Evolutionary conservation across 37 sponge, comb jelly and placozoan species (phyloP).

Genomic region (Geodia barretti): DNA sequence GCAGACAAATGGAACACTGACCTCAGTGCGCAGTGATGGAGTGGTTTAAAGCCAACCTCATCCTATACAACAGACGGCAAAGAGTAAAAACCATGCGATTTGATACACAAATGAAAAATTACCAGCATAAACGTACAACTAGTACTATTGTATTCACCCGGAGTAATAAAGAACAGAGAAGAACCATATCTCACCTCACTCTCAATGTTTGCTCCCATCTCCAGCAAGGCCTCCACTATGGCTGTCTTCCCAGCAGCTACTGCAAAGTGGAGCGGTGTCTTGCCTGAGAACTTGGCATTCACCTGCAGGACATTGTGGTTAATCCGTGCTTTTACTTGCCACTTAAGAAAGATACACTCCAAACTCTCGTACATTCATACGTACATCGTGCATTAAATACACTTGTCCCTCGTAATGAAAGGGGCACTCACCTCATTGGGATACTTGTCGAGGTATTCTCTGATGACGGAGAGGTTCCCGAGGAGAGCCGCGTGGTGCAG

Average conservation of each 20-base stretch:
- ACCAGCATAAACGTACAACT: too few species aligned
- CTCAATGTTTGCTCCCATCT: not conserved
- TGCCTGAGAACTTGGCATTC: not conserved
- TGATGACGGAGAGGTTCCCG: not conserved
- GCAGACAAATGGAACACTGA: not conserved
- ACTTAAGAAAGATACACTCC: too few species aligned
- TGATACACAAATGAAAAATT: not conserved
- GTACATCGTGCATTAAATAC: too few species aligned
- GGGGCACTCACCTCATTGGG: conserved; percentile 16
- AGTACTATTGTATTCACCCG: too few species aligned
- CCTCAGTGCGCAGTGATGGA: conserved; percentile 12
- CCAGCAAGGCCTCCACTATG: not conserved
- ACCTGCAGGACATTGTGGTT: too few species aligned
- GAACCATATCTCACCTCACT: not conserved
- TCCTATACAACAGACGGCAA: not conserved
- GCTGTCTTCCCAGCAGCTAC: not conserved
- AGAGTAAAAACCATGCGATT: not conserved
- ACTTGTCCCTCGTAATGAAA: too few species aligned
- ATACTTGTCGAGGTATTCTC: conserved; percentile 11
- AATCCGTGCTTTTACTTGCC: too few species aligned
- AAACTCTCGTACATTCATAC: too few species aligned
- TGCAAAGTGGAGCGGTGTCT: conserved; percentile 1
- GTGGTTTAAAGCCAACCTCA: conserved; percentile 1
- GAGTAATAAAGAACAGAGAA: not conserved
- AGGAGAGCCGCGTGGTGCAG: conserved; percentile 5